Evolutionary conservation across 2,888 invertebrate species (phyloP), one percentile per base, ranked within the genome.

Genomic region (Rhogogaster chlorosoma): DNA sequence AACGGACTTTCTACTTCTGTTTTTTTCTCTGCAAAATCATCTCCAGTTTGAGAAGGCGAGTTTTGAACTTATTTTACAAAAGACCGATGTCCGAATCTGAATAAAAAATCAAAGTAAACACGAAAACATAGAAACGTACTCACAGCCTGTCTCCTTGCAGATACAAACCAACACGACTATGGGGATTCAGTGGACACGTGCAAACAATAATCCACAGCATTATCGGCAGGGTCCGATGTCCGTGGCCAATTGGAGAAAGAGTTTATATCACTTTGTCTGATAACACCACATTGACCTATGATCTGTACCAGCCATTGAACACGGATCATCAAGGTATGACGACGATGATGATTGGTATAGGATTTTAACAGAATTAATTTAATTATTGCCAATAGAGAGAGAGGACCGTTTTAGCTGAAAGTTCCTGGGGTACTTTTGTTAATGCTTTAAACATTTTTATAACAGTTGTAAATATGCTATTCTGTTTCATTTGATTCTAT

Each of bases 161-260:
- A 85, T 98, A 98, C 94, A 95, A 97, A 89, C 98, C 98, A 80
- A 98, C 98, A 80, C 95, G 97, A 88, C 93, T 99, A 89, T 99
- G 99, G 99, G 99, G 99, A 85, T 98, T 98, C 93, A 98, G 98
- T 93, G 99, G 99, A 15, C 99, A 99, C 93, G 96, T 99, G 29
- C 99, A 99, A 93, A 99, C 99, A 1, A 97, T 98, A 86, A 94
- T 98, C 83, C 99, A 99, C 94, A 98, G 98, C 90, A 95, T 97
- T 88, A 96, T 98, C 86, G 97, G 98, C 36, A 95, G 98, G 84
- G 97, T 98, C 36, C 96, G 97, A 87, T 98, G 98, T 91, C 98
- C 98, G 83, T 97, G 97, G 96, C 97, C 98, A 0, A 96, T 97
- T 89, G 98, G 98, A 38, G 97, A 97, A 89, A 95, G 98, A 84